These are phyloP conservation scores for Heloderma charlesbogerti DNA, from an alignment of 2,113 vertebrate species.

Conservation along the genomic window DNA sequence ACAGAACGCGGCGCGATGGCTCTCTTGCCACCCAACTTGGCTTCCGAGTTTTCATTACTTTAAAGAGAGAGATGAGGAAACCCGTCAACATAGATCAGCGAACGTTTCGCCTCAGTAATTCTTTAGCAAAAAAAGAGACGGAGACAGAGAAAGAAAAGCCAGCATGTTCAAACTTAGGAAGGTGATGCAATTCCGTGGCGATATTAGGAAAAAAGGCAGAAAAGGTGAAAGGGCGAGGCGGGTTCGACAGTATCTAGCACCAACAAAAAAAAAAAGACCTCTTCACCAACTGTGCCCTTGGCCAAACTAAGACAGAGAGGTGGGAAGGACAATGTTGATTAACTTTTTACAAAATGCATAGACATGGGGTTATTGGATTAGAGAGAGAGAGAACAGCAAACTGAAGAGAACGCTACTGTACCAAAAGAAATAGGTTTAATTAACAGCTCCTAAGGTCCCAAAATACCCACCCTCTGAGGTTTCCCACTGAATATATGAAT, in stretches of 20 bases:
- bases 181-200: neutral
- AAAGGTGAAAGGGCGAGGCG: neutral
- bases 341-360: neutral
- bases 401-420: neutral
- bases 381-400: neutral
- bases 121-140: neutral
- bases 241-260: neutral
- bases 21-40: neutral
- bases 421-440: too few relatives aligned
- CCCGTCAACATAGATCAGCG: neutral
- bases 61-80: neutral
- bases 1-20: fast-evolving
- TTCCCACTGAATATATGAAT: too few relatives aligned
- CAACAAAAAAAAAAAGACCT: neutral
- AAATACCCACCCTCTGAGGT: too few relatives aligned
- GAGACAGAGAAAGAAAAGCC: neutral
- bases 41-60: neutral
- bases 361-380: neutral
- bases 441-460: too few relatives aligned
- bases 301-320: neutral
- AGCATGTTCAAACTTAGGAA: too few relatives aligned
- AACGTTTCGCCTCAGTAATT: neutral
- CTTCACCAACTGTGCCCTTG: neutral
- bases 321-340: neutral
- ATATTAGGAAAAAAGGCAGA: too few relatives aligned